Base-by-base conservation (phyloP, 2,888 invertebrate genomes). In the Acleris holmiana region DNA sequence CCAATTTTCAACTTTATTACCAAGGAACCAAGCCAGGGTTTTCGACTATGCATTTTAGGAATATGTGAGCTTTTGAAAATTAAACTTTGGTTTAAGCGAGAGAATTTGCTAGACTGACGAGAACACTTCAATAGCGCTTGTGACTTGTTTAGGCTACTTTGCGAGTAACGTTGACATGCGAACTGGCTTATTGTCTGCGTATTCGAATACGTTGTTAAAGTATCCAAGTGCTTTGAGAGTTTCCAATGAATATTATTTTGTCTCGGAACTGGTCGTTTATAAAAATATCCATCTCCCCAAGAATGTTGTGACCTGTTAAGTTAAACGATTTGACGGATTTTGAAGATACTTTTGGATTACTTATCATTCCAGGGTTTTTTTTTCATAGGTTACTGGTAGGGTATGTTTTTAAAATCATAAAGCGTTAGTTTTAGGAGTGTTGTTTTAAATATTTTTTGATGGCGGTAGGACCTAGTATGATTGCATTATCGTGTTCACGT, bases 101-200 rank as follows among this genome's bases (percentile, higher is more conserved):
- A 53, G 35, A 53, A 53, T 53, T 53, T 53, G 53, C 53, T 53
- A 53, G 40, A 53, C 40, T 40, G 53, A 35, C 53, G 53, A 40
- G 53, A 15, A 21, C 40, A 15, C 53, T 53, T 53, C 40, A 40
- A 40, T 53, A 13, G 35, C 35, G 53, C 21, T 40, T 18, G 47
- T 47, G 21, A 53, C 53, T 40, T 40, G 53, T 40, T 53, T 53
- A 40, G 15, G 40, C 15, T 53, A 53, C 40, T 40, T 15, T 40
- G n/a, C 18, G 19, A 53, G 17, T 53, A 53, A 23, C 23, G 21
- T 21, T 55, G 55, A 55, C 55, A 55, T 55, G 17, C 44, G 55
- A 55, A 44, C 44, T 23, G 55, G 41, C 23, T 55, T 55, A 44
- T 44, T 55, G 19, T 23, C 23, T 55, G 17, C 55, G 23, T 55